These are phyloP conservation scores for Batillaria attramentaria DNA, from an alignment of 1,140 invertebrate genomes.

Conservation along the genomic window DNA sequence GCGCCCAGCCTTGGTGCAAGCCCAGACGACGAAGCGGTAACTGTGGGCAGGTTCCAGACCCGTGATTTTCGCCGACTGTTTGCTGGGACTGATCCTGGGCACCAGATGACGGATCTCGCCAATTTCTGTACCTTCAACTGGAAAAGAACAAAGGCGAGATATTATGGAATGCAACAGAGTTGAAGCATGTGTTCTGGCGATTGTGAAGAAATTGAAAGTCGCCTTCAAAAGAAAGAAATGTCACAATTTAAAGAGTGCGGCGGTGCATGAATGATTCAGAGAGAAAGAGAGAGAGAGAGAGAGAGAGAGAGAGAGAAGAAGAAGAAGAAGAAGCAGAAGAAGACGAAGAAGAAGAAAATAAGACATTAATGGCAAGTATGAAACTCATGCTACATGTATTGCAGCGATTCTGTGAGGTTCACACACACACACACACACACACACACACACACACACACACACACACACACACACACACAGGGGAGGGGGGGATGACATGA, in stretches of 20 bases:
- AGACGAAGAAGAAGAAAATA: neutral
- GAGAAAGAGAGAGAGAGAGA: too few species aligned
- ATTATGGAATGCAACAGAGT: neutral
- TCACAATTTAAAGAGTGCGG: too few species aligned
- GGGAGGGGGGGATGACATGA: too few species aligned
- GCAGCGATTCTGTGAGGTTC: neutral
- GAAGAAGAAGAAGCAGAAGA: too few species aligned
- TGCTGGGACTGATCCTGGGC: constrained; percentile 56
- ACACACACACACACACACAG: too few species aligned
- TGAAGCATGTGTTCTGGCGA: too few species aligned
- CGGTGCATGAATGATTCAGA: too few species aligned
- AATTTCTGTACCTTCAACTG: constrained; percentile 47
- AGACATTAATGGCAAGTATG: neutral
- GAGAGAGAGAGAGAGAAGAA: too few species aligned
- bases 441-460: neutral
- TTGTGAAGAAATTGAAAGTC: too few species aligned
- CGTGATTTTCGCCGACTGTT: constrained; percentile 55
- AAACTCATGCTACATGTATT: neutral
- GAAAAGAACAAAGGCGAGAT: constrained; percentile 1
- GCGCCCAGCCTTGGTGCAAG: constrained; percentile 54
- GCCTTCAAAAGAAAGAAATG: too few species aligned
- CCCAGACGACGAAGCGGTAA: constrained; percentile 65
- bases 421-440: neutral
- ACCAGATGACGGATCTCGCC: constrained; percentile 49
- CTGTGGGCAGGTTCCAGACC: constrained; percentile 56